Evolutionary conservation across 2,797 vertebrate genomes (phyloP).

Genomic region (Pseudotriccus pelzelni): DNA sequence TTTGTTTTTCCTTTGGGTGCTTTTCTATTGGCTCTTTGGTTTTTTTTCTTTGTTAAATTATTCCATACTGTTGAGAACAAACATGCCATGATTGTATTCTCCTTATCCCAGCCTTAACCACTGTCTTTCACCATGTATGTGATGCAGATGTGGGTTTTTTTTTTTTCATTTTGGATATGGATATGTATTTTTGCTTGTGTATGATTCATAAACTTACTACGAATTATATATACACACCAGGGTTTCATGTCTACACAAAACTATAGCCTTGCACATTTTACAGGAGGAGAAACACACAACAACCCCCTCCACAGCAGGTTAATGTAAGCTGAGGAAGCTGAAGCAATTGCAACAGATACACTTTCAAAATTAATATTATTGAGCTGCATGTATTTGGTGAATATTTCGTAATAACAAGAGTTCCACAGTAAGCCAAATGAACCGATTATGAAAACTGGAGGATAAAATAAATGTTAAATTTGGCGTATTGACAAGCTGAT

Average conservation of each 20-base stretch:
- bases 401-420: neutral
- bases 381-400: neutral
- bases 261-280: neutral
- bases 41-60: neutral
- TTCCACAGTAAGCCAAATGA: neutral
- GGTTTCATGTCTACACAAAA: neutral
- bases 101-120: neutral
- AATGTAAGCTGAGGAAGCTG: neutral
- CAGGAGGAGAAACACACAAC: neutral
- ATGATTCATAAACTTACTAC: neutral
- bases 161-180: neutral
- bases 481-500: neutral
- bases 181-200: neutral
- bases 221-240: neutral
- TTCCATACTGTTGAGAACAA: neutral
- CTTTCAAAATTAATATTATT: neutral
- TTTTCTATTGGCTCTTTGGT: constrained; percentile 12
- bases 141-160: neutral
- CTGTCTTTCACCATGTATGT: neutral
- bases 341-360: neutral
- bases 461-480: neutral
- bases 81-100: neutral
- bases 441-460: neutral
- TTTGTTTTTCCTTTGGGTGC: constrained; percentile 51
- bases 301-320: neutral